These are phyloP conservation scores for Semicossyphus pulcher DNA, from an alignment of 2,113 vertebrate genomes.

Conservation along the genomic window DNA sequence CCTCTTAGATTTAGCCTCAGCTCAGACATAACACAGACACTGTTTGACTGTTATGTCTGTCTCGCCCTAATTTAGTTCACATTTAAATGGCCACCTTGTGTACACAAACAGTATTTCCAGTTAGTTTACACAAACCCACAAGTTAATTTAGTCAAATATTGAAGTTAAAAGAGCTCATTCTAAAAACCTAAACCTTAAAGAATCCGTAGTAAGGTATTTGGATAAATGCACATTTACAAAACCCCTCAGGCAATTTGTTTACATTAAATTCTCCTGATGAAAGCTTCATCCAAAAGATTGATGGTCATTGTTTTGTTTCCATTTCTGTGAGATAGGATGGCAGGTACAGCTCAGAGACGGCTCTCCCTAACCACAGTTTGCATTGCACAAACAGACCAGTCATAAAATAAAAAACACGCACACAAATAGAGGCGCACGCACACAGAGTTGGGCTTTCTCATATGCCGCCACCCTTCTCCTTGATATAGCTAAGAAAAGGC, in stretches of 20 bases:
- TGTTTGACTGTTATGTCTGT: background rate
- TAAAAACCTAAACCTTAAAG: background rate
- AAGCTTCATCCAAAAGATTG: background rate
- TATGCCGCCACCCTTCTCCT: too few relatives aligned
- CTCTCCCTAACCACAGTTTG: slow-evolving; percentile 16
- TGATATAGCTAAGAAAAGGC: too few relatives aligned
- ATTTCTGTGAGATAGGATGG: background rate
- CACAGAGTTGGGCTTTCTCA: too few relatives aligned
- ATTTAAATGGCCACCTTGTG: slow-evolving; percentile 30
- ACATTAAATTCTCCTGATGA: background rate
- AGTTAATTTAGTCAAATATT: slow-evolving; percentile 16
- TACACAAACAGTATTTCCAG: slow-evolving; percentile 17
- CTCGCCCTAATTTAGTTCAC: slow-evolving; percentile 22
- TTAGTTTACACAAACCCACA: slow-evolving; percentile 2
- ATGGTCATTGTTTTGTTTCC: background rate
- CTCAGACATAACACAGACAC: slow-evolving; percentile 43
- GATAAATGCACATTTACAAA: background rate
- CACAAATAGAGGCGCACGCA: background rate
- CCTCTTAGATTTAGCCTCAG: slow-evolving; percentile 38
- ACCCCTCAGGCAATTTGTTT: background rate
- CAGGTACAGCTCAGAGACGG: background rate
- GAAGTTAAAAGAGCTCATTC: slow-evolving; percentile 2
- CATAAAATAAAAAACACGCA: background rate
- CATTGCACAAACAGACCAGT: slow-evolving; percentile 6
- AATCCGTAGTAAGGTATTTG: background rate